Percentiles rank a stretch among this genome's conserved stretches.
These are phyloP conservation scores for Sebastes fasciatus DNA, from an alignment of 2,113 vertebrate genomes.

Conservation along the genomic window DNA sequence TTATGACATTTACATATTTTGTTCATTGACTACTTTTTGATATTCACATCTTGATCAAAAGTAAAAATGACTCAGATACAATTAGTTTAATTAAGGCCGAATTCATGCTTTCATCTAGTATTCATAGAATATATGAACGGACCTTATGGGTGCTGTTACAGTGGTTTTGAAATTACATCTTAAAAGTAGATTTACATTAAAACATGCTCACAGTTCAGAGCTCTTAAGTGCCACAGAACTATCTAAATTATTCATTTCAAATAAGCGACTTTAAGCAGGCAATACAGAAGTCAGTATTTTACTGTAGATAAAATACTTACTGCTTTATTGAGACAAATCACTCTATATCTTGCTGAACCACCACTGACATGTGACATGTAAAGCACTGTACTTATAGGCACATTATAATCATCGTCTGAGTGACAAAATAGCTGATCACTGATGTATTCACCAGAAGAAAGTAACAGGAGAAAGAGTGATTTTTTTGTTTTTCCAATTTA, in stretches of 20 bases:
- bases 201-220: neutral
- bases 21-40: neutral
- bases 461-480: constrained; percentile 15
- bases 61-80: neutral
- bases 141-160: neutral
- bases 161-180: neutral
- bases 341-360: neutral
- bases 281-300: neutral
- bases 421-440: neutral
- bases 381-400: neutral
- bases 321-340: neutral
- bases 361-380: neutral
- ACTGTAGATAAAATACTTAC: neutral
- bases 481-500: constrained; percentile 5
- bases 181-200: constrained; percentile 1
- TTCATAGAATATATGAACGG: neutral
- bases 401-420: neutral
- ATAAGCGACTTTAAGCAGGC: neutral
- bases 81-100: neutral
- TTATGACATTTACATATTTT: neutral
- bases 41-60: neutral
- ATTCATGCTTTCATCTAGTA: neutral
- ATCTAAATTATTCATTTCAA: neutral
- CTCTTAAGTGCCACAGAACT: neutral
- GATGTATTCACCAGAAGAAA: constrained; percentile 28